Percentiles rank a stretch among this genome's conserved stretches.
phyloP scores from a whole-genome alignment of 2,113 vertebrate genomes.

The Engystomops pustulosus region DNA sequence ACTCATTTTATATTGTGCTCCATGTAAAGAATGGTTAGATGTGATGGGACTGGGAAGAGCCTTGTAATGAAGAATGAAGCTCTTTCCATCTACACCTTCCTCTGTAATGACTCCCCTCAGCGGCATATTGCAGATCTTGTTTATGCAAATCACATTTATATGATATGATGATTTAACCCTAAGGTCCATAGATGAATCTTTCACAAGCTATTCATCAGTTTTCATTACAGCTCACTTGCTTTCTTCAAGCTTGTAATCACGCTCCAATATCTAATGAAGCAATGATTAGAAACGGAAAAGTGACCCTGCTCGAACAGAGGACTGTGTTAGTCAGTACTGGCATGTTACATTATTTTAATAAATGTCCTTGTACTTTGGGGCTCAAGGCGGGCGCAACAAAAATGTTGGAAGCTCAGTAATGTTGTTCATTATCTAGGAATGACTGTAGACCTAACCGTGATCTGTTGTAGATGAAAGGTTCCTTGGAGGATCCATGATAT shows the following conservation, averaged over 20 bases:
- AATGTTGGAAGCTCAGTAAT: not conserved
- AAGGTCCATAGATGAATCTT: slow-evolving; percentile 36
- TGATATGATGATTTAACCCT: slow-evolving; percentile 46
- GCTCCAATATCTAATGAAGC: slow-evolving; percentile 38
- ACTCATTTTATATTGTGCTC: no score
- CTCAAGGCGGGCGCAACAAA: not conserved
- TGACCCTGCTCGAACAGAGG: slow-evolving; percentile 9
- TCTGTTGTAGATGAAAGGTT: not conserved
- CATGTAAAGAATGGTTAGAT: no score
- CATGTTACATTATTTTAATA: slow-evolving; percentile 22
- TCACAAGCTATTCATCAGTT: slow-evolving; percentile 57
- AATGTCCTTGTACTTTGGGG: not conserved
- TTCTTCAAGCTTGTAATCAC: slow-evolving; percentile 50
- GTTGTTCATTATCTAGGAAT: not conserved
- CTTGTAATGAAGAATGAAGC: no score
- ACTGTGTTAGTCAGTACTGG: not conserved
- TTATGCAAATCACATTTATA: slow-evolving; percentile 44
- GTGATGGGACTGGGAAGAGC: no score
- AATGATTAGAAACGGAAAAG: slow-evolving; percentile 38
- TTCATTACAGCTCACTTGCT: slow-evolving; percentile 46
- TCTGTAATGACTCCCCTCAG: not conserved
- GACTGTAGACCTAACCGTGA: not conserved
- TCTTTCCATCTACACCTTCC: not conserved
- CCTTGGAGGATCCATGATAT: not conserved
- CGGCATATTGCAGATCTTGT: slow-evolving; percentile 9